Evolutionary conservation across 2,797 vertebrate species (phyloP), one percentile per base, ranked within the genome.

Genomic region (Peromyscus attwateri): DNA sequence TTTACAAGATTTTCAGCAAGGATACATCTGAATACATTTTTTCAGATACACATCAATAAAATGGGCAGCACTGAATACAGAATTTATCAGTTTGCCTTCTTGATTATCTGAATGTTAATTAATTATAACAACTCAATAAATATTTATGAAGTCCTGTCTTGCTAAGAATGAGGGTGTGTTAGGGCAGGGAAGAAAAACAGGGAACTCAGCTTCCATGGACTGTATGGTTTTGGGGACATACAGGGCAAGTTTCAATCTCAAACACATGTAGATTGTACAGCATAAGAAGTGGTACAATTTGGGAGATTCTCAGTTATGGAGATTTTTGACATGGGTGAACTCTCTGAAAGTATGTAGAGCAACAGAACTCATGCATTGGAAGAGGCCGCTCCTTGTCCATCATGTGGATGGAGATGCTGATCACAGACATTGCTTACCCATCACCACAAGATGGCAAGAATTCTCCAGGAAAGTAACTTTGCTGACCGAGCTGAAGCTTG

Each of bases 241-340:
- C 2, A 66, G 9, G 19, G 3, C 55, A n/a, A 23, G 1, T 12
- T 19, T 12, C 25, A 34, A 6, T 29, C 4, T 49, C 2, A 34
- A 46, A 70, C n/a, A 21, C 23, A 29, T 9, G 1, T 10, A 55
- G 64, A 92, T n/a, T 94, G 70, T 84, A 71, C 29, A 52, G 3
- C 12, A 66, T 23, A 43, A 9, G 27, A 75, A 87, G 4, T 14
- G 2, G 21, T 31, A 46, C 27, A 31, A 73, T 31, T 4, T 73
- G 43, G 13, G 13, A 52, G 12, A 23, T 40, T 37, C 40, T 60
- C 37, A 25, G 23, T 62, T n/a, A 25, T 14, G 4, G 23, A 73
- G 11, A 31, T 23, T 34, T 55, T 55, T 70, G 19, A 43, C 37
- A 12, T 29, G 12, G 21, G 3, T 21, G 2, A 31, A 62, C 34